Conservation (phyloP, 2,113 vertebrate species). For the Oostethus manadensis region DNA sequence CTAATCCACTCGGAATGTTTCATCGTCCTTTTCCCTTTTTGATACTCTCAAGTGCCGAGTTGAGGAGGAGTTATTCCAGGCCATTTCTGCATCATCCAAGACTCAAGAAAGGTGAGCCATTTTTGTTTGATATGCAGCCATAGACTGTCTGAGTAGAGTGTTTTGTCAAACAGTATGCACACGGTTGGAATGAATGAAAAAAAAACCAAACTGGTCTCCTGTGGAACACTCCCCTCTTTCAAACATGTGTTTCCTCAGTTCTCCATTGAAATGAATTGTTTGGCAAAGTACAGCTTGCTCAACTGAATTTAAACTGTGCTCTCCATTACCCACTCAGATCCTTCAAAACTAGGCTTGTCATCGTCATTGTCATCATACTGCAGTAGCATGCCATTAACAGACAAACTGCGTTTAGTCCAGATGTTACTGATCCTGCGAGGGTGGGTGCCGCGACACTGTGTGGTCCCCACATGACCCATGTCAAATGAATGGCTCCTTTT, state of each 20-base stretch:
- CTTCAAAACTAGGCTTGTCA: conserved; percentile 79
- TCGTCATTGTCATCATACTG: conserved; percentile 87
- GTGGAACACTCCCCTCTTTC: conserved; percentile 33
- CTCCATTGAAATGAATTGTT: conserved; percentile 78
- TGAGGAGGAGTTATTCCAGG: conserved; percentile 41
- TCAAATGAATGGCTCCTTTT: conserved; percentile 97
- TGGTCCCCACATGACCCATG: conserved; percentile 83
- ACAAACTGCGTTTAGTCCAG: conserved; percentile 98
- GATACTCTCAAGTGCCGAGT: conserved; percentile 22
- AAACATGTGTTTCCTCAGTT: conserved; percentile 69
- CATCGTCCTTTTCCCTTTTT: conserved; percentile 19
- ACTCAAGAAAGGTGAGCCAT: conserved; percentile 22
- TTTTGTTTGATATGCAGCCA: conserved; percentile 45
- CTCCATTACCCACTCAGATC: conserved; percentile 98
- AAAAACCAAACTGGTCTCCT: conserved; percentile 36
- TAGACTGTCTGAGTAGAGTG: conserved; percentile 35
- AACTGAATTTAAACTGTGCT: conserved; percentile 81
- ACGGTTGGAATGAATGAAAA: conserved; percentile 65
- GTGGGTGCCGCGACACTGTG: conserved; percentile 82
- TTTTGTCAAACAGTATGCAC: conserved; percentile 61
- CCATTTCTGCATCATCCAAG: conserved; percentile 24
- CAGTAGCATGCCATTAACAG: conserved; percentile 92
- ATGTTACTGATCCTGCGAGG: conserved; percentile 90
- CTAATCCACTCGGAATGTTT: conserved; percentile 46
- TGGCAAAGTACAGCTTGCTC: conserved; percentile 62